Conservation (phyloP, 2,797 vertebrate species). For the Pteropus rufus region DNA sequence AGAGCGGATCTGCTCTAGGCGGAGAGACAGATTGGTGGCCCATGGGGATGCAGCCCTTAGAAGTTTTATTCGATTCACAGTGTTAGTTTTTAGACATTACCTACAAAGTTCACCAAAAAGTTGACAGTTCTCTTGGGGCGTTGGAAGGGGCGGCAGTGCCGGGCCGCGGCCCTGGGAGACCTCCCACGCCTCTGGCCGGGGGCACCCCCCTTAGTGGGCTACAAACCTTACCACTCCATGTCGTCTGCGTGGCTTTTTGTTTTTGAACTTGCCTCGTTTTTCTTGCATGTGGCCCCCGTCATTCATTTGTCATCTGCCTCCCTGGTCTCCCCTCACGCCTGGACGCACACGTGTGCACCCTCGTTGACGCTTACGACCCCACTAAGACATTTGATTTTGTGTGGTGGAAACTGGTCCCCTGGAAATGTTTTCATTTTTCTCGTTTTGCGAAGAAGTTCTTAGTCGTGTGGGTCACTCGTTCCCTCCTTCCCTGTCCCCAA, state of each 20-base stretch:
- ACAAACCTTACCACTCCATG: neutral
- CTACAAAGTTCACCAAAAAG: neutral
- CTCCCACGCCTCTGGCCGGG: neutral
- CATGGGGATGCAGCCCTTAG: neutral
- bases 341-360: accelerated
- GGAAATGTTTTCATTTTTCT: neutral
- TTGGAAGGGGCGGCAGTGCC: accelerated
- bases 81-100: neutral
- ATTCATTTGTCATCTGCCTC: neutral
- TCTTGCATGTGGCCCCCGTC: neutral
- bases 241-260: neutral
- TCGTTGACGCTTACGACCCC: neutral
- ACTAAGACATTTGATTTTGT: neutral
- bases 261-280: neutral
- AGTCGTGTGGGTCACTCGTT: neutral
- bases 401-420: neutral
- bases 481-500: neutral
- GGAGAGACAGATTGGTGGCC: neutral
- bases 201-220: too few species aligned
- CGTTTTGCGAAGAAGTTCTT: neutral
- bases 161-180: neutral
- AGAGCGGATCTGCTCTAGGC: neutral
- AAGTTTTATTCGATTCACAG: neutral
- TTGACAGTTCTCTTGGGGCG: neutral
- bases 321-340: neutral